A percentile compares a stretch with the other conserved stretches of the same genome.
Conservation (phyloP, 2,888 invertebrate species). For the Luperina nickerlii region DNA sequence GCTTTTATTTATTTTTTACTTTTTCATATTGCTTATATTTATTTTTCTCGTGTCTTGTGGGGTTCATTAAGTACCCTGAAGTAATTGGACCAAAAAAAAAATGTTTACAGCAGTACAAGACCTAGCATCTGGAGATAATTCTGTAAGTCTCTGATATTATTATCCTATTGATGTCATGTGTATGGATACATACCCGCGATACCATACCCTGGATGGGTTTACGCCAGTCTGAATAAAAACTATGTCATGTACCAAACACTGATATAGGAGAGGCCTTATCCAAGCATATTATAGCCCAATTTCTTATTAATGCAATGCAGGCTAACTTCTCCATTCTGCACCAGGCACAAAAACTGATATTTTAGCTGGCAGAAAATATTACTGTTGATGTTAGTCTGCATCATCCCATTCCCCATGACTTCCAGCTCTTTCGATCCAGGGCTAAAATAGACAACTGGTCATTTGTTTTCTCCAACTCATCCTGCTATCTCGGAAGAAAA, state of each 20-base stretch:
- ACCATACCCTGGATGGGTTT: neutral
- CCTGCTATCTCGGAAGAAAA: neutral
- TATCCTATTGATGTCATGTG: neutral
- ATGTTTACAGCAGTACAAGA: conserved; percentile 4
- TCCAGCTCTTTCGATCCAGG: neutral
- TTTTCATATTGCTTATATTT: conserved; percentile 6
- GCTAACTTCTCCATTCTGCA: neutral
- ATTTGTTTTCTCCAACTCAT: neutral
- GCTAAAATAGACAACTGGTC: neutral
- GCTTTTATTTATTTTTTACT: conserved; percentile 31
- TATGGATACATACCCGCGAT: neutral
- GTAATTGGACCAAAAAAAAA: neutral
- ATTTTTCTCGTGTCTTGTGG: conserved; percentile 5
- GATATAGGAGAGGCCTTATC: neutral
- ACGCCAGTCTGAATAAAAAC: neutral
- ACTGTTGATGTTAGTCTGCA: neutral
- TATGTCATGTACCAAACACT: neutral
- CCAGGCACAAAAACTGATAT: neutral
- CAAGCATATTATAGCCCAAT: neutral
- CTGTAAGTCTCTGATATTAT: conserved; percentile 29
- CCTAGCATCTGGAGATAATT: conserved; percentile 10
- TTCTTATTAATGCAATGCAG: too few relatives aligned
- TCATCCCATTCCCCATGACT: neutral
- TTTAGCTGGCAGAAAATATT: neutral
- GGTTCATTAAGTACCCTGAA: neutral